Conservation (phyloP, 2,797 vertebrate species). For the Thamnophis elegans region DNA sequence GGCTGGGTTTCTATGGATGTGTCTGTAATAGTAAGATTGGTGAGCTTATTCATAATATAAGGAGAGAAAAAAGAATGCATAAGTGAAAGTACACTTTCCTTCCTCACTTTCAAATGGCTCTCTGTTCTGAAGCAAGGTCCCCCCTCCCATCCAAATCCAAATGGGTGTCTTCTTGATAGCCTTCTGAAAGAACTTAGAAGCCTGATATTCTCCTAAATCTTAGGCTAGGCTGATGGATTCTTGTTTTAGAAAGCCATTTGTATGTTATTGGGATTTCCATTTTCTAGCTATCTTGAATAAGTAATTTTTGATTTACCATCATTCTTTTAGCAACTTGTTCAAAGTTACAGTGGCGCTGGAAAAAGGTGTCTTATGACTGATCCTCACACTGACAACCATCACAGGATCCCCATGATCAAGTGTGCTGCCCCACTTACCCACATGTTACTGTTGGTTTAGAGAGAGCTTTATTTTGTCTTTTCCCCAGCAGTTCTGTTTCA, state of each 20-base stretch:
- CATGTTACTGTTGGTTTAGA: too few relatives aligned
- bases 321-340: neutral
- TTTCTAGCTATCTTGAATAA: neutral
- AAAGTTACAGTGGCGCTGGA: neutral
- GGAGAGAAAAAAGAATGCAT: neutral
- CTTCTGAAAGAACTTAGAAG: neutral
- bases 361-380: neutral
- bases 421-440: too few relatives aligned
- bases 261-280: neutral
- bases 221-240: neutral
- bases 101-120: neutral
- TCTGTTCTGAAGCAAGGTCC: neutral
- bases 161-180: neutral
- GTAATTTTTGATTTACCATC: neutral
- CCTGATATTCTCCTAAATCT: neutral
- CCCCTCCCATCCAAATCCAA: neutral
- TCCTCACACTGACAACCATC: neutral
- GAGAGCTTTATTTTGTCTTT: too few relatives aligned
- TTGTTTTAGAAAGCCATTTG: neutral
- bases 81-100: neutral
- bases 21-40: neutral
- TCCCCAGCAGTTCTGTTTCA: too few relatives aligned
- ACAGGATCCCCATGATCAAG: neutral
- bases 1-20: neutral
- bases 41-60: neutral